Base-by-base conservation (phyloP, 2,888 invertebrate species). In the Volucella inflata region DNA sequence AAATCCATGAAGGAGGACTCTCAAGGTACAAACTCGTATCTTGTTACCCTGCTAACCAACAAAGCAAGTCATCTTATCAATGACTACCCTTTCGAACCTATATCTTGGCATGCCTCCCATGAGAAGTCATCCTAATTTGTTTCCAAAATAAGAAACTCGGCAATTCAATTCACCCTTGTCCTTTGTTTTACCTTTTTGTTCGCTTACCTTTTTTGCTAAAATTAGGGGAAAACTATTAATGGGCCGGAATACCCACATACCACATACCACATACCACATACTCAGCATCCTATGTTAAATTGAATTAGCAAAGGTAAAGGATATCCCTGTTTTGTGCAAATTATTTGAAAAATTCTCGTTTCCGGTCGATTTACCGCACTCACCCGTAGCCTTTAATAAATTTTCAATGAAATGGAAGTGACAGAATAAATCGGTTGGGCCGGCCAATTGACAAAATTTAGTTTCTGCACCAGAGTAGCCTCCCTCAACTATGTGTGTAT, bases 161-260 rank as follows among this genome's bases (percentile, higher is more conserved):
- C 44, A 57, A 46, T 16, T 46, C 6, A 30, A 30, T 30, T 30
- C 30, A 30, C 30, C 30, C 30, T 30, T 30, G 30, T 30, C 30
- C 4, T 68, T 68, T 46, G 11, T 48, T 44, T 57, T 48, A 12
- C 17, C 53, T 17, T 16, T 30, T 4, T 21, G 4, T 59, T 50
- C 36, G n/a, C 9, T 42, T 21, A 14, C 9, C 57, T 40, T 16
- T 46, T 46, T 50, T 10, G 53, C 76, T 51, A 51, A 76, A 76
- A 60, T 76, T 60, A 30, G 30, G 30, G 44, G 42, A 44, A 67
- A 60, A 76, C 68, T 76, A 76, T 76, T 76, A 76, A 76, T 59
- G 74, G 48, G 55, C 6, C 48, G 11, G 21, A 12, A 48, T 60
- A 42, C 21, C 71, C 38, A n/a, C 50, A 9, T 21, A 14, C 38